These are phyloP conservation scores for Acleris sparsana DNA, from an alignment of 2,888 invertebrate genomes.

Conservation along the genomic window DNA sequence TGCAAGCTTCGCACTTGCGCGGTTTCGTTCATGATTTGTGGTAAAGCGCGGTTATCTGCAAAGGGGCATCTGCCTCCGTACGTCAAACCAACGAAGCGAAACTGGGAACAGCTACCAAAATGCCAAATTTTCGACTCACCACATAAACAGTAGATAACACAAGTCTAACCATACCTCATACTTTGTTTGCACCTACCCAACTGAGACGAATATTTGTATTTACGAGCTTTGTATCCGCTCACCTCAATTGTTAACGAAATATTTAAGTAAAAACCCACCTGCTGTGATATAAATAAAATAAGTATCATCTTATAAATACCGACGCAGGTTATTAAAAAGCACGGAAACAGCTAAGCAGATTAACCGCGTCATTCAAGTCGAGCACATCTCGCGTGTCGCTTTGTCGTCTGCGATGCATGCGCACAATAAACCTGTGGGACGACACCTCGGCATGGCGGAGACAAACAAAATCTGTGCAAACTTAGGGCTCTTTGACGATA, in stretches of 20 bases:
- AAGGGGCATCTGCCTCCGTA: constrained; percentile 63
- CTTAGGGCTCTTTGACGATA: constrained; percentile 62
- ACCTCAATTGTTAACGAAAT: constrained; percentile 1
- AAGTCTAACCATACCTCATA: constrained; percentile 40
- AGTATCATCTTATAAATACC: background rate
- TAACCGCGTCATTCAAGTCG: constrained; percentile 11
- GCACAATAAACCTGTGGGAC: constrained; percentile 47
- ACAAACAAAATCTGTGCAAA: constrained; percentile 66
- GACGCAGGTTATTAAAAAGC: background rate
- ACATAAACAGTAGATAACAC: constrained; percentile 44
- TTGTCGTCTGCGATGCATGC: constrained; percentile 39
- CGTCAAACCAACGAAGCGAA: constrained; percentile 72
- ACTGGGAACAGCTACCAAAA: constrained; percentile 55
- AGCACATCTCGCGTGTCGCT: constrained; percentile 24
- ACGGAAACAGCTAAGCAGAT: constrained; percentile 8
- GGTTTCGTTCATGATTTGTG: constrained; percentile 43
- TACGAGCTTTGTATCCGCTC: constrained; percentile 18
- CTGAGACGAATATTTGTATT: constrained; percentile 47
- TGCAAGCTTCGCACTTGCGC: constrained; percentile 38
- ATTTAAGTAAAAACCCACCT: background rate
- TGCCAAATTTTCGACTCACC: constrained; percentile 62
- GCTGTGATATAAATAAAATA: background rate
- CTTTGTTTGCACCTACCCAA: constrained; percentile 51
- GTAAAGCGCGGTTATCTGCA: constrained; percentile 55
- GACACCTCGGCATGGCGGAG: constrained; percentile 47